These are phyloP conservation scores for Cantharis rustica DNA, from an alignment of 2,888 invertebrate species.

Conservation along the genomic window DNA sequence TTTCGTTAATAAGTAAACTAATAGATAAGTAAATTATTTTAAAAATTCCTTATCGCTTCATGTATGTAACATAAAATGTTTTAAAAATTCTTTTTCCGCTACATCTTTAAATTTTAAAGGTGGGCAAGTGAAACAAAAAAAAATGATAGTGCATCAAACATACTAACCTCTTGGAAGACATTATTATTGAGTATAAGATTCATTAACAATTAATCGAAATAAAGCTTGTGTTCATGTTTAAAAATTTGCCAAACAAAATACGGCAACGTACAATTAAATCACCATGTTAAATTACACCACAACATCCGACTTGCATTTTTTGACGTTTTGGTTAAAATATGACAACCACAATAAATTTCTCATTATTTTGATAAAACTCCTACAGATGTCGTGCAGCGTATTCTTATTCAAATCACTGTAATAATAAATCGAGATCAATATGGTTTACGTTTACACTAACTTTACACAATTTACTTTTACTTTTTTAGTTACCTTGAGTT, in stretches of 20 bases:
- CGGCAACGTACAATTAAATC: conserved; percentile 11
- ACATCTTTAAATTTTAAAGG: conserved; percentile 4
- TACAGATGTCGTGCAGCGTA: too few relatives aligned
- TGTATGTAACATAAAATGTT: conserved; percentile 16
- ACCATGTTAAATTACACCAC: conserved; percentile 6
- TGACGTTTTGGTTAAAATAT: background rate
- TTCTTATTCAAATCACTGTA: too few relatives aligned
- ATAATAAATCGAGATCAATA: too few relatives aligned
- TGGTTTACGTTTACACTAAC: too few relatives aligned
- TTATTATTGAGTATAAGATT: conserved; percentile 40
- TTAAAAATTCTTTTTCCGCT: background rate
- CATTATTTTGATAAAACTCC: too few relatives aligned
- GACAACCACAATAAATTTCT: background rate
- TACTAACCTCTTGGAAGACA: conserved; percentile 56
- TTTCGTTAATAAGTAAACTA: background rate
- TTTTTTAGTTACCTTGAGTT: too few relatives aligned
- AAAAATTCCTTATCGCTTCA: background rate
- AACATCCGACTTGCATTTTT: background rate
- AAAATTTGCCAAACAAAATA: conserved; percentile 32
- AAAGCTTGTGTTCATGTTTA: conserved; percentile 43
- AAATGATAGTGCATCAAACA: background rate
- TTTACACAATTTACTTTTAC: too few relatives aligned
- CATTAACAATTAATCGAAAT: conserved; percentile 35
- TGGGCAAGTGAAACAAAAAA: conserved; percentile 6
- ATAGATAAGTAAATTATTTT: background rate